A percentile compares a stretch with the other conserved stretches of the same genome.
Conservation (phyloP, 1,140 invertebrate species). For the Magallana ariakensis region DNA sequence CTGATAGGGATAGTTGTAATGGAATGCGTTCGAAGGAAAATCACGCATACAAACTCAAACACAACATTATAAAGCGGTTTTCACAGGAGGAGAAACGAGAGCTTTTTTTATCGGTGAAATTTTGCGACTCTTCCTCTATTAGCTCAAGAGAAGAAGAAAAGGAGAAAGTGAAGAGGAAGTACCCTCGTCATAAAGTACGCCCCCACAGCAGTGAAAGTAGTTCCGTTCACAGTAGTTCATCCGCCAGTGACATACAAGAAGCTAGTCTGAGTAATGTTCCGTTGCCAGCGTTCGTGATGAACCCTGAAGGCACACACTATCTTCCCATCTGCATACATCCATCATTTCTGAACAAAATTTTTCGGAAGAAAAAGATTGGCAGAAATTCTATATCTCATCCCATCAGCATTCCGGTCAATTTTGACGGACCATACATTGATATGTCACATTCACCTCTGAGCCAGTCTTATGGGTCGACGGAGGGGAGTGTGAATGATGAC, state of each 20-base stretch:
- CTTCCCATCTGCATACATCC: constrained; percentile 93
- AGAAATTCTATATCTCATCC: constrained; percentile 87
- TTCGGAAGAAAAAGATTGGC: constrained; percentile 81
- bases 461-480: background rate
- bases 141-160: constrained; percentile 63
- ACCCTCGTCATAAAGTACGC: constrained; percentile 60
- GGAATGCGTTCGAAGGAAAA: constrained; percentile 52
- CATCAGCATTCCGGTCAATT: constrained; percentile 81
- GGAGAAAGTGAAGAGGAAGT: constrained; percentile 67
- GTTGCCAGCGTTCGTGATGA: constrained; percentile 89
- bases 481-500: background rate
- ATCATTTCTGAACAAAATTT: constrained; percentile 86
- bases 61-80: constrained; percentile 94
- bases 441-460: constrained; percentile 49
- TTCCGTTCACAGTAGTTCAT: constrained; percentile 59
- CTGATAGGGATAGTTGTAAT: constrained; percentile 24
- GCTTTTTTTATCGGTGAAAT: constrained; percentile 60
- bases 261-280: constrained; percentile 43
- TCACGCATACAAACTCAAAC: constrained; percentile 94
- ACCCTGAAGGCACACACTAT: constrained; percentile 93
- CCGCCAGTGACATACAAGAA: background rate
- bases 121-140: constrained; percentile 64
- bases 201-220: constrained; percentile 54
- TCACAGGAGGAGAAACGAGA: constrained; percentile 73
- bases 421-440: constrained; percentile 67